These are phyloP conservation scores for Drosophila vallismaia DNA, from an alignment of 2,888 invertebrate genomes.

Conservation along the genomic window DNA sequence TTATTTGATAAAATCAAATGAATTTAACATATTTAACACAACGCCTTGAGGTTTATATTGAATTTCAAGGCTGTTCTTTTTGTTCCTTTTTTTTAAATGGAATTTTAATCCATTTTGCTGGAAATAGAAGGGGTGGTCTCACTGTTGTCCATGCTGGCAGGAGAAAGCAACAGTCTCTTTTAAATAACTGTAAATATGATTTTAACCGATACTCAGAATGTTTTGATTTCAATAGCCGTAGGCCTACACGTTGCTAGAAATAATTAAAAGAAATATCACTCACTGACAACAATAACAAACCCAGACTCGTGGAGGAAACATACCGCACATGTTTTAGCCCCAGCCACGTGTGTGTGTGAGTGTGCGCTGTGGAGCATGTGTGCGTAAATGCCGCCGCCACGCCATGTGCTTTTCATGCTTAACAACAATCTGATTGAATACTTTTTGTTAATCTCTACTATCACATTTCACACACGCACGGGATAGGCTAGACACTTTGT, in stretches of 20 bases:
- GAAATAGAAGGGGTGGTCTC: neutral
- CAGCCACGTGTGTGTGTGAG: constrained; percentile 64
- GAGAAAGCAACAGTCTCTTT: neutral
- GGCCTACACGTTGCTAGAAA: neutral
- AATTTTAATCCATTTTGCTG: neutral
- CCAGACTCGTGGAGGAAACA: neutral
- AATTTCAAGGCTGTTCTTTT: too few relatives aligned
- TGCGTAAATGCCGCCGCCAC: constrained; percentile 59
- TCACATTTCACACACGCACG: constrained; percentile 56
- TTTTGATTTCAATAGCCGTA: neutral
- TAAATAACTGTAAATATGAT: neutral
- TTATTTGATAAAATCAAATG: too few relatives aligned
- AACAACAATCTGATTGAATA: constrained; percentile 51
- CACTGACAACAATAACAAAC: constrained; percentile 55
- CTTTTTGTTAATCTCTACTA: constrained; percentile 48
- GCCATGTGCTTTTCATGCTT: constrained; percentile 73
- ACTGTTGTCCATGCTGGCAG: neutral
- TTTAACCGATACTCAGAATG: neutral
- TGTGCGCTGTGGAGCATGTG: constrained; percentile 11
- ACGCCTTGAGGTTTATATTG: too few relatives aligned
- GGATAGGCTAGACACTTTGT: constrained; percentile 46
- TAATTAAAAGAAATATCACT: constrained; percentile 3
- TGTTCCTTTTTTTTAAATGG: neutral
- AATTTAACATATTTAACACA: too few relatives aligned
- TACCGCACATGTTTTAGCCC: constrained; percentile 42